Evolutionary conservation across 2,888 invertebrate species (phyloP).

Genomic region (Trypoxylon attenuatum): DNA sequence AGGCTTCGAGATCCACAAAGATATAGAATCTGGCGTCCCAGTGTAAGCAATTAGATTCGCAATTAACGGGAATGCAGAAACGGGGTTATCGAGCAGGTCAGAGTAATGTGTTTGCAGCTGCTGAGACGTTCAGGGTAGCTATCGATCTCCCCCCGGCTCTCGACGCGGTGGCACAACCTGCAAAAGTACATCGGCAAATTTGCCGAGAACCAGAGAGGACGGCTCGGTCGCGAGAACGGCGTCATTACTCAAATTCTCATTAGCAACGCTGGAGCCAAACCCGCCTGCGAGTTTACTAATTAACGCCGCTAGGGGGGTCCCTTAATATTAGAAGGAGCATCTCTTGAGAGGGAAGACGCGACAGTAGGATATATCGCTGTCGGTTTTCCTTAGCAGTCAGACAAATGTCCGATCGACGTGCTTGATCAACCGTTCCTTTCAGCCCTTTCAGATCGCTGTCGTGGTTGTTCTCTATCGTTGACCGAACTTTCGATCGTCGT

Average conservation of each 20-base stretch:
- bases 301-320: slow-evolving; percentile 63
- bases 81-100: slow-evolving; percentile 6
- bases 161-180: slow-evolving; percentile 41
- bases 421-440: slow-evolving; percentile 23
- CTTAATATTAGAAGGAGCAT: slow-evolving; percentile 58
- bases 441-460: neutral
- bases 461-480: neutral
- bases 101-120: slow-evolving; percentile 12
- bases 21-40: too few relatives aligned
- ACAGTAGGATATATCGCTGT: slow-evolving; percentile 59
- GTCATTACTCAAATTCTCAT: slow-evolving; percentile 72
- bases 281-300: slow-evolving; percentile 68
- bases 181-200: slow-evolving; percentile 55
- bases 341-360: slow-evolving; percentile 45
- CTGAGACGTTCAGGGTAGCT: slow-evolving; percentile 33
- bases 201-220: slow-evolving; percentile 50
- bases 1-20: too few relatives aligned
- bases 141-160: slow-evolving; percentile 42
- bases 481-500: neutral
- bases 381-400: slow-evolving; percentile 59
- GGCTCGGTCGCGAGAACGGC: slow-evolving; percentile 54
- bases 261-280: slow-evolving; percentile 63
- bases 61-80: neutral
- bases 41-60: neutral
- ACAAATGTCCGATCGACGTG: slow-evolving; percentile 54